Base-by-base conservation (phyloP, 1,140 invertebrate genomes). In the Sarcophaga bullata region DNA sequence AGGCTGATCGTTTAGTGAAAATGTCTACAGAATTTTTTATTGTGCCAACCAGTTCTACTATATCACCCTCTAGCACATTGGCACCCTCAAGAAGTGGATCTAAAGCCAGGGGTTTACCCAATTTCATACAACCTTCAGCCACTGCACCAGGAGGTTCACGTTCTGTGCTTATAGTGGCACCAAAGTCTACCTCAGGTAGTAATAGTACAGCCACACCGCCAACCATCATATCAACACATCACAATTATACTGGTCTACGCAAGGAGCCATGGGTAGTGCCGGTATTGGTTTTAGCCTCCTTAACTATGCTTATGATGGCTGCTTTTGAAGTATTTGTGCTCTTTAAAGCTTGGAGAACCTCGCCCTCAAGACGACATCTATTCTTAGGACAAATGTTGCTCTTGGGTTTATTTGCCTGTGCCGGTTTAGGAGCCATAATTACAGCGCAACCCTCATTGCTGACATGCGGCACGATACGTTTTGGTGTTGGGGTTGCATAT, bases 361-460 rank as follows among this genome's bases (percentile, higher is more conserved):
- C 94, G 2, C 95, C 95, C 0, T 95, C 94, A 86, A 93, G 96
- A 73, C 92, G 96, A 8, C 96, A 98, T 87, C 92, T 98, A 76
- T 97, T 98, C 88, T 92, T 98, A 19, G 97, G 97, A 17, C 97
- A 98, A 90, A 95, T 97, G 88, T 92, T 98, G 73, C 92, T 98
- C 15, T 92, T 98, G 81, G 97, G 96, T 3, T 92, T 98, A 19
- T 96, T 98, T 88, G 91, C 95, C 3, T 94, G 95, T 84, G 96
- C 96, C 1, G 93, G 95, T 17, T 91, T 96, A 4, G 95, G 95
- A 0, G 95, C 96, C 6, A 92, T 97, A 0, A 94, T 96, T 37
- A 93, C 96, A 0, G 93, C 95, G 1, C 93, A 95, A 47, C 96
- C 97, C 17, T 95, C 95, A 50, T 92, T 94, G 5, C 91, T 95